Conservation (phyloP, 2,113 vertebrate species). For the Dermatemys mawii region DNA sequence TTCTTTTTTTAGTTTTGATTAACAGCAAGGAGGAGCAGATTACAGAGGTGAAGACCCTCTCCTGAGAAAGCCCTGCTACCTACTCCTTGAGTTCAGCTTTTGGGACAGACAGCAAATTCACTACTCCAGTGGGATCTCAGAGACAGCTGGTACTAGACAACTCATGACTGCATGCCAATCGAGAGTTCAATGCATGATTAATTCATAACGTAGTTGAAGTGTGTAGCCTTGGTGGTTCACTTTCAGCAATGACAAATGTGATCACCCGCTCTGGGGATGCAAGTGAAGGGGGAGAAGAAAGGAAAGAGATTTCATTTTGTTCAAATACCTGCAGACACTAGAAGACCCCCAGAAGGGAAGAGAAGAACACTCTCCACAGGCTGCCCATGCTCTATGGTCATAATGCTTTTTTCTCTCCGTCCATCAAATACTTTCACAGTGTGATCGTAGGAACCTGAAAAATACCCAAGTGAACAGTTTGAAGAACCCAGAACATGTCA, state of each 20-base stretch:
- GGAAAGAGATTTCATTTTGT: rapidly evolving
- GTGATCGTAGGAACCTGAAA: conserved; percentile 95
- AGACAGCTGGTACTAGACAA: background rate
- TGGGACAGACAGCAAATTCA: background rate
- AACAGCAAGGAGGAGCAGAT: background rate
- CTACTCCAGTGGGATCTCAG: background rate
- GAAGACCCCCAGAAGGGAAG: conserved; percentile 93
- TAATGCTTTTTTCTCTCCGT: conserved; percentile 85
- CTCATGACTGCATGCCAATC: background rate
- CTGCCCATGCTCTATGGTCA: conserved; percentile 93
- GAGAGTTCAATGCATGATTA: background rate
- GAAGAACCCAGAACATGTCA: background rate
- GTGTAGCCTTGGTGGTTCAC: background rate
- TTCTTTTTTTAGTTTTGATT: rapidly evolving
- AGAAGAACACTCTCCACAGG: conserved; percentile 96
- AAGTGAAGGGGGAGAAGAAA: background rate
- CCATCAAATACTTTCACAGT: conserved; percentile 94
- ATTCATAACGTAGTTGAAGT: background rate
- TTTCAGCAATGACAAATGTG: background rate
- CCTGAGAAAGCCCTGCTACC: background rate
- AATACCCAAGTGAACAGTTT: background rate
- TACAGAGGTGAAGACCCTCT: background rate
- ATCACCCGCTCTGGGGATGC: background rate
- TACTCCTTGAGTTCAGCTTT: background rate
- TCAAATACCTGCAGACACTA: conserved; percentile 92